Evolutionary conservation across 2,797 vertebrate species (phyloP).

Genomic region (Microctenopoma stevenorrisi): DNA sequence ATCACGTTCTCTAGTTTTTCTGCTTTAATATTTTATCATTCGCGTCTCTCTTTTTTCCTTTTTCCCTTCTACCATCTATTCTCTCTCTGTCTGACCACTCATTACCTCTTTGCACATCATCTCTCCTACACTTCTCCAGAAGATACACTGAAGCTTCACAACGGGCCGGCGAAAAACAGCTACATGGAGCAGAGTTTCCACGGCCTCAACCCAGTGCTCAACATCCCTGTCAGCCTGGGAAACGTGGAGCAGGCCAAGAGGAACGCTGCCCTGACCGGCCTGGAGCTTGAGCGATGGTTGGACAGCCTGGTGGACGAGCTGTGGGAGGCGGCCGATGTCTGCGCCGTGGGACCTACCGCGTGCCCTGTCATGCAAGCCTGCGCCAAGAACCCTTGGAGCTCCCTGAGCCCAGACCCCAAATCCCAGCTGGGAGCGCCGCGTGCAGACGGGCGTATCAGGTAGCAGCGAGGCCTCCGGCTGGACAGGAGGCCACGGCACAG

Average conservation of each 20-base stretch:
- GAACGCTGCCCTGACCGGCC: conserved; percentile 86
- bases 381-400: conserved; percentile 94
- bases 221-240: conserved; percentile 88
- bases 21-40: conserved; percentile 42
- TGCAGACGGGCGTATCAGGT: conserved; percentile 94
- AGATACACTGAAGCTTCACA: conserved; percentile 90
- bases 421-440: conserved; percentile 89
- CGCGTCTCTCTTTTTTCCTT: conserved; percentile 12
- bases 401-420: conserved; percentile 96
- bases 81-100: conserved; percentile 22
- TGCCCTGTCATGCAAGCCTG: conserved; percentile 94
- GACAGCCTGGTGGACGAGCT: conserved; percentile 88
- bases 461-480: conserved; percentile 85
- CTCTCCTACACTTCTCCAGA: conserved; percentile 78
- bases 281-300: conserved; percentile 90
- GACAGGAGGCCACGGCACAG: conserved; percentile 66
- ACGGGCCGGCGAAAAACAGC: conserved; percentile 90
- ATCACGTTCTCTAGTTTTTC: conserved; percentile 33
- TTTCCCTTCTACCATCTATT: background rate
- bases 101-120: conserved; percentile 20
- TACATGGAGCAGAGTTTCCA: conserved; percentile 99
- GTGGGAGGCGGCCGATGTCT: conserved; percentile 94
- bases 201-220: conserved; percentile 94
- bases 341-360: conserved; percentile 85
- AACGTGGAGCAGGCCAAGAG: conserved; percentile 89